A percentile compares a stretch with the other conserved stretches of the same genome.
These are phyloP conservation scores for Esox lucius DNA, from an alignment of 2,797 vertebrate genomes.

Conservation along the genomic window DNA sequence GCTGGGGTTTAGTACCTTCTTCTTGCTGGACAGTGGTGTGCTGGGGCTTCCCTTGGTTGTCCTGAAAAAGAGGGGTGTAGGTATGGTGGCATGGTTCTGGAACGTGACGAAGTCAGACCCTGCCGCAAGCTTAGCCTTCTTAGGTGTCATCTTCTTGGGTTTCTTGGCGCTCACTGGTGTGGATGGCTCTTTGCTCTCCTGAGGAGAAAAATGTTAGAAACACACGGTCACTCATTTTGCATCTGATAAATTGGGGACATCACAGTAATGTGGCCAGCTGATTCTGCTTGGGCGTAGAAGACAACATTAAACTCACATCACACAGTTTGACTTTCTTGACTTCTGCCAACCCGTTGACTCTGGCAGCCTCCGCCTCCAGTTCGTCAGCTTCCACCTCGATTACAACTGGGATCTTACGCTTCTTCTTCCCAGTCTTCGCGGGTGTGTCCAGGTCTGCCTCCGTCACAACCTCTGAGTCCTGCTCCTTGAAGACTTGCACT, in stretches of 20 bases:
- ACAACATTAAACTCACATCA: slow-evolving; percentile 44
- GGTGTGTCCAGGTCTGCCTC: neutral
- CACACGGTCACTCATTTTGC: neutral
- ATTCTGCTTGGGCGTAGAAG: neutral
- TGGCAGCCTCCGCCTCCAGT: slow-evolving; percentile 25
- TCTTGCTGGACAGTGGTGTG: neutral
- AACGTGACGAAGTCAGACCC: neutral
- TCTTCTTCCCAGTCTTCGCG: slow-evolving; percentile 25
- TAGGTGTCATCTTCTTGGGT: slow-evolving; percentile 12
- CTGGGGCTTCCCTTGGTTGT: neutral
- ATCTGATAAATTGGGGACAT: neutral
- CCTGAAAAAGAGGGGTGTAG: neutral
- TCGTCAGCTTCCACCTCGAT: slow-evolving; percentile 65
- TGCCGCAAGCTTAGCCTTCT: neutral
- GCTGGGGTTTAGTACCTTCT: neutral
- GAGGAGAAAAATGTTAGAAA: neutral
- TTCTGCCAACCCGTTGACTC: slow-evolving; percentile 12
- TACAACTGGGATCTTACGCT: slow-evolving; percentile 43
- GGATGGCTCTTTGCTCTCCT: slow-evolving; percentile 50
- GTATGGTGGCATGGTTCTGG: neutral
- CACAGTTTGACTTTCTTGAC: slow-evolving; percentile 15
- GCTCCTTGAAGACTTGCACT: slow-evolving; percentile 9
- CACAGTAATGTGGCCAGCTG: neutral
- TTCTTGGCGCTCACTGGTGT: slow-evolving; percentile 28
- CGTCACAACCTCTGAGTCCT: neutral